A percentile compares a stretch with the other conserved stretches of the same genome.
Evolutionary conservation across 2,888 invertebrate species (phyloP).

Genomic region (Dascillus cervinus): DNA sequence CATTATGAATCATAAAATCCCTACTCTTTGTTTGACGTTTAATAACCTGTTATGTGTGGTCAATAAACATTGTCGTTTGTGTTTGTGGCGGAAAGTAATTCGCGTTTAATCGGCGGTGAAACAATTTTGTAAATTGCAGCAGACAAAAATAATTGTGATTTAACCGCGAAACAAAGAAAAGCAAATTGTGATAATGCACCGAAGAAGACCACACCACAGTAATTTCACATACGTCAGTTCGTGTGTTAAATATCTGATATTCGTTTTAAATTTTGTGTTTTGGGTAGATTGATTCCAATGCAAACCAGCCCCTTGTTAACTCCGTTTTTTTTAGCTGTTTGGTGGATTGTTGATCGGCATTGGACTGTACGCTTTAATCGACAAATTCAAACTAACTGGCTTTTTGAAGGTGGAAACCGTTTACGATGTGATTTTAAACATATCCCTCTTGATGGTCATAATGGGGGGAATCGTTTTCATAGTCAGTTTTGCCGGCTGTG

Average conservation of each 20-base stretch:
- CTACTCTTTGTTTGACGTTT: too few species aligned
- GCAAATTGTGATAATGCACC: slow-evolving; percentile 52
- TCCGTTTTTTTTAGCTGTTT: slow-evolving; percentile 59
- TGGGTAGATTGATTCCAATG: slow-evolving; percentile 78
- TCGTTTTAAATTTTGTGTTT: slow-evolving; percentile 80
- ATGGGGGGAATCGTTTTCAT: slow-evolving; percentile 86
- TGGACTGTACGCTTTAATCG: slow-evolving; percentile 85
- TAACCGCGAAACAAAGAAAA: too few species aligned
- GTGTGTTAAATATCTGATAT: slow-evolving; percentile 84
- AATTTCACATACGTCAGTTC: slow-evolving; percentile 78
- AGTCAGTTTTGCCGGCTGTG: slow-evolving; percentile 89
- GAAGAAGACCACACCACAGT: slow-evolving; percentile 50
- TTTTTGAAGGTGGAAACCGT: slow-evolving; percentile 77
- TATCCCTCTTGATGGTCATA: slow-evolving; percentile 84
- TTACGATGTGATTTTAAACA: slow-evolving; percentile 84
- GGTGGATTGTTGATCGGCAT: slow-evolving; percentile 81
- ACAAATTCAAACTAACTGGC: slow-evolving; percentile 86
- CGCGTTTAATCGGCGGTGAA: too few species aligned
- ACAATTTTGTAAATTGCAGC: too few species aligned
- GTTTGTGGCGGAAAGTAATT: too few species aligned
- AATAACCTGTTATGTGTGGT: too few species aligned
- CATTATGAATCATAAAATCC: too few species aligned
- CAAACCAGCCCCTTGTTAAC: neutral
- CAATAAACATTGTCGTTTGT: too few species aligned
- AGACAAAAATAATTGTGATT: too few species aligned